Evolutionary conservation across 2,797 vertebrate genomes (phyloP), one percentile per base, ranked within the genome.

Genomic region (Crenichthys baileyi): DNA sequence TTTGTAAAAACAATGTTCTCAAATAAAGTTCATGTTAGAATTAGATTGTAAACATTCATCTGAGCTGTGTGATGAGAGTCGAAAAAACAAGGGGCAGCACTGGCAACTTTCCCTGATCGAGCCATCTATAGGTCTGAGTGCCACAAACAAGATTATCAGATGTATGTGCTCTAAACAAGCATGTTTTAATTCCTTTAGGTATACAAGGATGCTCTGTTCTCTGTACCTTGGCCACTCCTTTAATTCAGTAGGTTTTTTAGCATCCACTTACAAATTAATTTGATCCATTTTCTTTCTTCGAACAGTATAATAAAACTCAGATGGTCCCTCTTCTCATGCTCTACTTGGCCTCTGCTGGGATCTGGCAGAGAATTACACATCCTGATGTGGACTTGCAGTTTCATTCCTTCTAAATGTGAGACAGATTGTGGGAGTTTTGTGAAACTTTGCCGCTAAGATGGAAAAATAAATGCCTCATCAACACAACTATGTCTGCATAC

Each of bases 121-220:
- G 50, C 88, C 88, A 91, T 91, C 91, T 93, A 90, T 84, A 81
- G 81, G 76, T 85, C 83, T 90, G 82, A 80, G 84, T 36, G 7
- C 56, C 63, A 65, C 71, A 83, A 74, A 65, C 70, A 29, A 53
- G 56, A 72, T 83, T 76, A 5, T 29, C 70, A 36, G 75, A 70
- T 72, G 68, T 58, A 46, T 78, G 71, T 79, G 65, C 80, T 73
- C 2, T 72, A 61, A 16, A 75, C 58, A 83, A 83, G 55, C 26
- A 67, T 22, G 74, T 71, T 29, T 31, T 73, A 8, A 78, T 67
- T 11, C 4, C 8, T 78, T 24, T 75, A 65, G 77, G 68, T n/a
- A 15, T 39, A 9, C 70, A 55, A 26, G 6, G 41, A 16, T 76
- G 15, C 22, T 50, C 2, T 78, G 31, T 41, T 61, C 3, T 71